Percentiles rank a stretch among this genome's conserved stretches.
Conservation (phyloP, 2,797 vertebrate species). For the Pseudochaenichthys georgianus region DNA sequence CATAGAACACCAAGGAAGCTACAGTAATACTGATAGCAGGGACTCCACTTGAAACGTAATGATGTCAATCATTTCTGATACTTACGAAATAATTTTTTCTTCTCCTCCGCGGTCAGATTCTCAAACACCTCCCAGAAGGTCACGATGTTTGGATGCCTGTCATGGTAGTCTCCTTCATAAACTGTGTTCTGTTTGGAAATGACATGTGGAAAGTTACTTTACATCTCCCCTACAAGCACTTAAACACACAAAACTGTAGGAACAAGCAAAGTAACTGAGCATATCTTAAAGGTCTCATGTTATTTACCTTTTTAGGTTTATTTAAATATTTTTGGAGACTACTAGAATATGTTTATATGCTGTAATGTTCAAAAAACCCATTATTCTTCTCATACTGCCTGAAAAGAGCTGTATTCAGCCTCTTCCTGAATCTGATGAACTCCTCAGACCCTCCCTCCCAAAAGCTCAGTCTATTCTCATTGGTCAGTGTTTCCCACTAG, state of each 20-base stretch:
- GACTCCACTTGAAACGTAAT: neutral
- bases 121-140: constrained; percentile 96
- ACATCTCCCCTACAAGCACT: too few relatives aligned
- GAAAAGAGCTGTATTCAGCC: too few relatives aligned
- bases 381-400: too few relatives aligned
- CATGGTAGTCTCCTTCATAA: constrained; percentile 91
- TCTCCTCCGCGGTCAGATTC: constrained; percentile 89
- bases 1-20: neutral
- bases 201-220: neutral
- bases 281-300: neutral
- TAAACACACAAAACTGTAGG: neutral
- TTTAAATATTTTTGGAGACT: neutral
- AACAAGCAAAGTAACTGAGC: neutral
- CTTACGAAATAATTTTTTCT: constrained; percentile 93
- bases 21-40: neutral
- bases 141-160: constrained; percentile 89
- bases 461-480: too few relatives aligned
- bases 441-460: too few relatives aligned
- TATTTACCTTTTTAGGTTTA: neutral
- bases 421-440: too few relatives aligned
- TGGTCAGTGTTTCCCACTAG: too few relatives aligned
- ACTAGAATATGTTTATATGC: too few relatives aligned
- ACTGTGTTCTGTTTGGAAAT: constrained; percentile 87
- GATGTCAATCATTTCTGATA: constrained; percentile 27
- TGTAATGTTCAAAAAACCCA: too few relatives aligned